A percentile compares a stretch with the other conserved stretches of the same genome.
Conservation (phyloP, 1,140 invertebrate genomes). For the Argopecten irradians region DNA sequence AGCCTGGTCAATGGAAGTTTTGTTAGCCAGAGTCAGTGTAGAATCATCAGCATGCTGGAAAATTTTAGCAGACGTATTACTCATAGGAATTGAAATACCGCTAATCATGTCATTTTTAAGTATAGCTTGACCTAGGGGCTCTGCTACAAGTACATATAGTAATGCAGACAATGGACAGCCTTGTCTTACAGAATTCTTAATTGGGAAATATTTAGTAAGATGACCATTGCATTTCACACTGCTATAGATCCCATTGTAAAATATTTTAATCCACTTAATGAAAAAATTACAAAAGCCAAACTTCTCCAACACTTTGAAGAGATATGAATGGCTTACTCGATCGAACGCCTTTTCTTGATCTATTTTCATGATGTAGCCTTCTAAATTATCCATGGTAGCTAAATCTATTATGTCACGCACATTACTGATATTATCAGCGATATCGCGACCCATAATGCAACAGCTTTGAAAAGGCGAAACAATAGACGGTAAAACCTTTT, state of each 20-base stretch:
- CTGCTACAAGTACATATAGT: constrained; percentile 36
- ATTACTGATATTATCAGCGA: no score
- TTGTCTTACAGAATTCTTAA: constrained; percentile 43
- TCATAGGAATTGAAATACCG: neutral
- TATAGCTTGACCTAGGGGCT: constrained; percentile 30
- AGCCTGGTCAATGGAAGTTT: neutral
- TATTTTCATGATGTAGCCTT: constrained; percentile 36
- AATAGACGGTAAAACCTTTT: constrained; percentile 41
- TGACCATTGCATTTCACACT: constrained; percentile 43
- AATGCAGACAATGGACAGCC: constrained; percentile 50
- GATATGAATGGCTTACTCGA: constrained; percentile 32
- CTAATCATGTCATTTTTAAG: neutral
- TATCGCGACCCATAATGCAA: no score
- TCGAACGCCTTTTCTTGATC: constrained; percentile 41
- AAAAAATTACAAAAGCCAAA: constrained; percentile 33
- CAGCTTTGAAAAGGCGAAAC: no score
- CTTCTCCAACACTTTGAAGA: constrained; percentile 1
- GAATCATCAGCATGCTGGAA: neutral
- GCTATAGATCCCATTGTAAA: constrained; percentile 33
- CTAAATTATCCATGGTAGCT: constrained; percentile 32
- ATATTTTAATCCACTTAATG: no score
- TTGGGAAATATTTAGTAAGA: constrained; percentile 39
- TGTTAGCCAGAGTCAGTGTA: neutral
- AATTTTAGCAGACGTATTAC: neutral
- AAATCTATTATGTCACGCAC: constrained; percentile 41